Percentiles rank a stretch among this genome's conserved stretches.
Evolutionary conservation across 2,888 invertebrate genomes (phyloP).

Genomic region (Loripinus fragilis): DNA sequence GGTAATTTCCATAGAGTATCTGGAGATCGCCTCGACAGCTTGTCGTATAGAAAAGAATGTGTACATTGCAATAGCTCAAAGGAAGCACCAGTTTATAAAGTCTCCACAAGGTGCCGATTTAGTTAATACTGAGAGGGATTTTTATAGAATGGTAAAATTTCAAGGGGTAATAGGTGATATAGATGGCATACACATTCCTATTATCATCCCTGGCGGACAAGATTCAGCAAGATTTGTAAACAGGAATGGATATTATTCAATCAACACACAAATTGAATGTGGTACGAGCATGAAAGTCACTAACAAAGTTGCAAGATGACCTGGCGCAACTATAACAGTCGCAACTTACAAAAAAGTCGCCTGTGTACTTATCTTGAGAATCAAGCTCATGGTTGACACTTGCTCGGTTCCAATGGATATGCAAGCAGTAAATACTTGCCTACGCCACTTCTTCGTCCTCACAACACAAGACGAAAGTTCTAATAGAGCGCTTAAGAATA

Average conservation of each 20-base stretch:
- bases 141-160: not conserved
- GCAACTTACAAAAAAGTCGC: constrained; percentile 4
- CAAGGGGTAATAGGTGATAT: not conserved
- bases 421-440: constrained; percentile 1
- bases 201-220: not conserved
- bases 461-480: not conserved
- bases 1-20: not conserved
- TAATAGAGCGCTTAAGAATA: not conserved
- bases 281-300: not conserved
- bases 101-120: not conserved
- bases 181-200: not conserved
- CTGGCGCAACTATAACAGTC: not conserved
- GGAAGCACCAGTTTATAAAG: not conserved
- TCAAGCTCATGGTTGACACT: not conserved
- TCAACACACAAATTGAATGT: constrained; percentile 1
- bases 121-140: not conserved
- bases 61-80: not conserved
- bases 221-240: not conserved
- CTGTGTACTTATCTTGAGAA: constrained; percentile 1
- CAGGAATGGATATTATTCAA: not conserved
- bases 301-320: constrained; percentile 1
- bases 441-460: not conserved
- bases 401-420: constrained; percentile 19
- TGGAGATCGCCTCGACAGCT: not conserved
- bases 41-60: not conserved